Percentiles rank a stretch among this genome's conserved stretches.
Conservation (phyloP, 2,797 vertebrate species). For the Chelon labrosus region DNA sequence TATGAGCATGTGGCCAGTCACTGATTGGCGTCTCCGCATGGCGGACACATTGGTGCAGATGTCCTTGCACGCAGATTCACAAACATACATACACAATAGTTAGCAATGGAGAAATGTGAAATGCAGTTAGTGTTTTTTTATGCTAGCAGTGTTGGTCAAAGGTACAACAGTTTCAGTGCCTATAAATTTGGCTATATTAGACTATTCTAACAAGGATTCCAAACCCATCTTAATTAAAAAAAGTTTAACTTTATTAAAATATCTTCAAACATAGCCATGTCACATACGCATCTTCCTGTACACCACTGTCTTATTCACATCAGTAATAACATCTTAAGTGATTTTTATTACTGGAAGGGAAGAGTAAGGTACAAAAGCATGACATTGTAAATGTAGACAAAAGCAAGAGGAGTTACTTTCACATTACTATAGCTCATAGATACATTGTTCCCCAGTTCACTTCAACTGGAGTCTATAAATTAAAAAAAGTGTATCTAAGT, state of each 20-base stretch:
- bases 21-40: conserved; percentile 1
- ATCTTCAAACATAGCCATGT: conserved; percentile 74
- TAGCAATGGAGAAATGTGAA: too few relatives aligned
- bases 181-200: neutral
- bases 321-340: conserved; percentile 70
- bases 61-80: neutral
- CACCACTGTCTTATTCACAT: conserved; percentile 82
- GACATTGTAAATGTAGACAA: conserved; percentile 52
- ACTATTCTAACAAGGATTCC: conserved; percentile 8
- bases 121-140: too few relatives aligned
- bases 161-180: too few relatives aligned
- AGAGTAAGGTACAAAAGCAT: conserved; percentile 45
- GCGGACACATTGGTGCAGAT: conserved; percentile 1
- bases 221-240: conserved; percentile 66
- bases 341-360: conserved; percentile 56
- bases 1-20: conserved; percentile 26
- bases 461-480: conserved; percentile 70
- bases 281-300: conserved; percentile 79
- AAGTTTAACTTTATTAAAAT: conserved; percentile 83
- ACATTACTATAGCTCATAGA: conserved; percentile 78
- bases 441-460: conserved; percentile 63
- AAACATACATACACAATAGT: neutral
- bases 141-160: too few relatives aligned
- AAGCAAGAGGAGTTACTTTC: conserved; percentile 69
- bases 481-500: conserved; percentile 58